These are phyloP conservation scores for Ciconia maguari DNA, from an alignment of 2,113 vertebrate genomes.

Conservation along the genomic window DNA sequence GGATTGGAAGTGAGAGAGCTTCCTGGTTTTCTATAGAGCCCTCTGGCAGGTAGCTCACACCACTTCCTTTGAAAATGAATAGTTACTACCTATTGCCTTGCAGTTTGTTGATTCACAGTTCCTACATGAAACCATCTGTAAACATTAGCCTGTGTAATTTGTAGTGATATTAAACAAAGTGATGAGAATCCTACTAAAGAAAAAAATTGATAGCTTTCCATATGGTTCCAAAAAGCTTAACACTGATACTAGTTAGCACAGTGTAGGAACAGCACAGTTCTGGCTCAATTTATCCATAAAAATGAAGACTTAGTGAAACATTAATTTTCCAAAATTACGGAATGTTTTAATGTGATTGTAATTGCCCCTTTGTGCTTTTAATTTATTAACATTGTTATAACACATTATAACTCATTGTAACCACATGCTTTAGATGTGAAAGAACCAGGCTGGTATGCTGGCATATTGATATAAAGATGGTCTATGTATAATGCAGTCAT, in stretches of 20 bases:
- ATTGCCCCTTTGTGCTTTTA: constrained; percentile 63
- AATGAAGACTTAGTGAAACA: constrained; percentile 55
- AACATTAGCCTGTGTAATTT: constrained; percentile 47
- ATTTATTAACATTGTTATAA: constrained; percentile 56
- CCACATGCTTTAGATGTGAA: constrained; percentile 44
- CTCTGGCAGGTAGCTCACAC: not conserved
- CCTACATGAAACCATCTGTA: constrained; percentile 47
- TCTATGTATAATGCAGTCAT: not conserved
- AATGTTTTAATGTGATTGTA: constrained; percentile 66
- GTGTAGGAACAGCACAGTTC: constrained; percentile 4
- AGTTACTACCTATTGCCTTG: constrained; percentile 14
- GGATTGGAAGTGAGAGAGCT: not conserved
- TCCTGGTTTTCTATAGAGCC: not conserved
- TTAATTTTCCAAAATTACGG: constrained; percentile 64
- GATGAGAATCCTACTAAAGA: constrained; percentile 43
- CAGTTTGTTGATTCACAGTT: constrained; percentile 42
- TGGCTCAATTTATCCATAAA: constrained; percentile 47
- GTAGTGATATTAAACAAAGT: constrained; percentile 52
- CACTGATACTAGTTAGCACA: not conserved
- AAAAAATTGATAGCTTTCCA: constrained; percentile 48
- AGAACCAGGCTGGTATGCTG: not conserved
- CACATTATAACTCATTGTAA: constrained; percentile 39
- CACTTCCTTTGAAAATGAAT: not conserved
- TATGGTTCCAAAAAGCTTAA: constrained; percentile 38
- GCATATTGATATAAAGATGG: constrained; percentile 22